Conservation (phyloP, 2,797 vertebrate species). For the Somateria mollissima region DNA sequence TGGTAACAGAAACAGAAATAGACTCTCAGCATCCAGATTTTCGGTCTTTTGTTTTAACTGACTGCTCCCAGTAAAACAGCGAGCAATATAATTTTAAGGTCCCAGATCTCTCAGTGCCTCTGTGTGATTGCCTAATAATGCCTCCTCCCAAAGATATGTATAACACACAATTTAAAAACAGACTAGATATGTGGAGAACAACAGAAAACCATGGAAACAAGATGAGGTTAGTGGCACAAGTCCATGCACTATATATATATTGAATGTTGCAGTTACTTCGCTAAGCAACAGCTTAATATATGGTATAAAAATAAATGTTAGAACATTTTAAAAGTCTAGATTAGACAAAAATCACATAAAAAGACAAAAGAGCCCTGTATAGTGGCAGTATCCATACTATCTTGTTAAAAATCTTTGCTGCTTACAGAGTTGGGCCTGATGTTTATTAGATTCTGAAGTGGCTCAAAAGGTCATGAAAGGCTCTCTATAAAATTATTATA, state of each 20-base stretch:
- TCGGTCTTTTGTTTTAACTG: neutral
- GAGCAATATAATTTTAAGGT: neutral
- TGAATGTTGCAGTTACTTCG: slow-evolving; percentile 3
- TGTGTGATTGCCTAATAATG: neutral
- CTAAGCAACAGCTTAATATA: slow-evolving; percentile 50
- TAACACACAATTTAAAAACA: slow-evolving; percentile 3
- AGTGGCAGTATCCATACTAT: neutral
- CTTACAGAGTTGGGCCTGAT: neutral
- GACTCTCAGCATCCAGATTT: neutral
- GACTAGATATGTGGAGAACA: slow-evolving; percentile 2
- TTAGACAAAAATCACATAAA: neutral
- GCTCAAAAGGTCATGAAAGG: slow-evolving; percentile 42
- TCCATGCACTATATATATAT: slow-evolving; percentile 32
- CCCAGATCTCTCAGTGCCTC: neutral
- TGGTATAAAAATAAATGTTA: slow-evolving; percentile 14
- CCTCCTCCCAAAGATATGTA: neutral
- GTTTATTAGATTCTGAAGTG: slow-evolving; percentile 36
- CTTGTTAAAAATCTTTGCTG: neutral
- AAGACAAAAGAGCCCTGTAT: neutral
- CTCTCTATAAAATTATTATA: neutral
- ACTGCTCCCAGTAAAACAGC: neutral
- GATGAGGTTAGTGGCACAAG: slow-evolving; percentile 49
- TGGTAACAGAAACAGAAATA: neutral
- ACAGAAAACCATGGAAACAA: slow-evolving; percentile 68
- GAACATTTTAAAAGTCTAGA: neutral